A percentile compares a stretch with the other conserved stretches of the same genome.
Conservation (phyloP, 35 echinoderm and acorn worm species). For the Acanthaster planci region DNA sequence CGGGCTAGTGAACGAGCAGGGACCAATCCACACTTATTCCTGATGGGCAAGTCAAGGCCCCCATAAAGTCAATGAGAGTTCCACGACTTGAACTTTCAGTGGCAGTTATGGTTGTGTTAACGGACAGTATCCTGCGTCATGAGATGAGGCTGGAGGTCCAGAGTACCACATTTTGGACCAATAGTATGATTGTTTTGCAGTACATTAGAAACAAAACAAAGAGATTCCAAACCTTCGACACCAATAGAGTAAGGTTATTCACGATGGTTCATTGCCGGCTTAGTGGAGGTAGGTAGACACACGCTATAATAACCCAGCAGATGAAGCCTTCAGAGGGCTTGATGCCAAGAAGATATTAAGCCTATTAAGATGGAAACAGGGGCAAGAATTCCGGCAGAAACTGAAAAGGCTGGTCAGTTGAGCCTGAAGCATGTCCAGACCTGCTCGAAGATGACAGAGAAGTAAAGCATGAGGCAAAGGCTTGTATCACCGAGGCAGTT, state of each 20-base stretch:
- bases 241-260: conserved; percentile 58
- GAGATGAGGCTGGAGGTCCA: conserved; percentile 35
- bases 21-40: conserved; percentile 32
- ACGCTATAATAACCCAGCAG: conserved; percentile 44
- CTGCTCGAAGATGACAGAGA: conserved; percentile 23
- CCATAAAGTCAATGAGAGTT: conserved; percentile 45
- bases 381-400: conserved; percentile 38
- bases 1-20: conserved; percentile 10
- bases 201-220: conserved; percentile 44
- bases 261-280: conserved; percentile 31
- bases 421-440: neutral
- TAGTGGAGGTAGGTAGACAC: conserved; percentile 47
- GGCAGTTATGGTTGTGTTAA: conserved; percentile 38
- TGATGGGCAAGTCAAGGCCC: conserved; percentile 37
- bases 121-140: conserved; percentile 31
- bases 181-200: conserved; percentile 52
- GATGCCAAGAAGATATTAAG: conserved; percentile 22
- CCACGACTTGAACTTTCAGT: conserved; percentile 49
- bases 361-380: conserved; percentile 33
- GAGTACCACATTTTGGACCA: conserved; percentile 45
- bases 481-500: neutral
- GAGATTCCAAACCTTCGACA: conserved; percentile 42
- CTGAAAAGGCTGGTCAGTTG: conserved; percentile 21
- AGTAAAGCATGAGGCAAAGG: conserved; percentile 29
- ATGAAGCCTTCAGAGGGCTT: conserved; percentile 43